Conservation (phyloP, 2,888 invertebrate species). For the Ormia ochracea region DNA sequence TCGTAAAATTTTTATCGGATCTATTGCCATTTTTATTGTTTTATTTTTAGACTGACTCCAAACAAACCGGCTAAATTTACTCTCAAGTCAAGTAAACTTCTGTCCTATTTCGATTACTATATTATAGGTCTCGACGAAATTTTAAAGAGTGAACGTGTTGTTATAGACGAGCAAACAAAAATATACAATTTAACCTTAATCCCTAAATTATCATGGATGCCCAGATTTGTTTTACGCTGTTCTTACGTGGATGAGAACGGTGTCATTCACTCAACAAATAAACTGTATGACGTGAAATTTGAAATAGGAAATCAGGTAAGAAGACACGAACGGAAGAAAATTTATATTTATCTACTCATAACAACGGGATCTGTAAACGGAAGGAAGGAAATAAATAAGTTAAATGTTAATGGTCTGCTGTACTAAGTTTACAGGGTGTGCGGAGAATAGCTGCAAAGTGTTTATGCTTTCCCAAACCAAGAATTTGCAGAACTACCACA, state of each 20-base stretch:
- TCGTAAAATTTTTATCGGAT: too few species aligned
- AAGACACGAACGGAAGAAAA: too few species aligned
- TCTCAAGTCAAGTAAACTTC: constrained; percentile 78
- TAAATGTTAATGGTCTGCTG: too few species aligned
- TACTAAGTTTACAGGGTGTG: too few species aligned
- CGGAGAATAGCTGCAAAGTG: too few species aligned
- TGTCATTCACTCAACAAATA: constrained; percentile 89
- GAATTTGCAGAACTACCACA: too few species aligned
- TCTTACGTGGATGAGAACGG: constrained; percentile 86
- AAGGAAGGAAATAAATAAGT: too few species aligned
- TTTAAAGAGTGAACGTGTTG: constrained; percentile 84
- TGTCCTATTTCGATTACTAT: constrained; percentile 86
- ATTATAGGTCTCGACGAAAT: constrained; percentile 91
- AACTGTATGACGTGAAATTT: constrained; percentile 70
- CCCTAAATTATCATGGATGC: constrained; percentile 85
- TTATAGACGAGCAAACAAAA: constrained; percentile 76
- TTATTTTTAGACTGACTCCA: constrained; percentile 75
- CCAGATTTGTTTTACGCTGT: constrained; percentile 76
- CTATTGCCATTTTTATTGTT: neutral
- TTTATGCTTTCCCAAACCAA: too few species aligned
- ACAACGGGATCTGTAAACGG: too few species aligned
- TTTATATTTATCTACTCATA: too few species aligned
- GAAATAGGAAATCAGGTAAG: too few species aligned
- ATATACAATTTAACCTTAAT: constrained; percentile 82
- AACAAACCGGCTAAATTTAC: constrained; percentile 80